Percentiles rank a stretch among this genome's conserved stretches.
Conservation (phyloP, 2,888 invertebrate genomes). For the Gari tellinella region DNA sequence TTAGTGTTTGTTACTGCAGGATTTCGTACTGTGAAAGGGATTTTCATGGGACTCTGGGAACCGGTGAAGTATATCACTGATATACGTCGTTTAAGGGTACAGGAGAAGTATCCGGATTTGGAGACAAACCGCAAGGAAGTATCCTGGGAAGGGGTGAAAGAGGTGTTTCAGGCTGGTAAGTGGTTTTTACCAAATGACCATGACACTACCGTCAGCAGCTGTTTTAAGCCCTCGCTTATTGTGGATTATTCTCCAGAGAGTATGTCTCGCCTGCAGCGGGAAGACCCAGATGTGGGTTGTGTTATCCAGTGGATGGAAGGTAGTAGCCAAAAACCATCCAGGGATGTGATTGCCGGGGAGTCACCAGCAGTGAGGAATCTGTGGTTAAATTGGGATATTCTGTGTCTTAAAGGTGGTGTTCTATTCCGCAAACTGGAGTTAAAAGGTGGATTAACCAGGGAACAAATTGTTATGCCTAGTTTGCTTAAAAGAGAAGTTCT, state of each 20-base stretch:
- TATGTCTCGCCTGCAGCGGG: background rate
- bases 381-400: too few species aligned
- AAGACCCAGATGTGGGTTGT: conserved; percentile 22
- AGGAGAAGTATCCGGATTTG: background rate
- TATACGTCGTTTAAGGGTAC: background rate
- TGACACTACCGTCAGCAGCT: background rate
- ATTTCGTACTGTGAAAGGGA: background rate
- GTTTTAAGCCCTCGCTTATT: conserved; percentile 17
- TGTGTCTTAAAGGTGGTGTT: too few species aligned
- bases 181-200: background rate
- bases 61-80: background rate
- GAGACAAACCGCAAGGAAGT: background rate
- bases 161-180: background rate
- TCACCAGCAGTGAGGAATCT: background rate
- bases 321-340: conserved; percentile 1
- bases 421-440: too few species aligned
- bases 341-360: background rate
- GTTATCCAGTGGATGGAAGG: conserved; percentile 13
- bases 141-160: conserved; percentile 8
- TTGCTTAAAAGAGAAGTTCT: too few species aligned
- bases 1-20: conserved; percentile 1
- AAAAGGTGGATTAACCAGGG: too few species aligned
- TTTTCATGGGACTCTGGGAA: background rate
- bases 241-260: conserved; percentile 13
- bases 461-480: too few species aligned